Base-by-base conservation (phyloP, 2,113 vertebrate genomes). In the Maylandia zebra region DNA sequence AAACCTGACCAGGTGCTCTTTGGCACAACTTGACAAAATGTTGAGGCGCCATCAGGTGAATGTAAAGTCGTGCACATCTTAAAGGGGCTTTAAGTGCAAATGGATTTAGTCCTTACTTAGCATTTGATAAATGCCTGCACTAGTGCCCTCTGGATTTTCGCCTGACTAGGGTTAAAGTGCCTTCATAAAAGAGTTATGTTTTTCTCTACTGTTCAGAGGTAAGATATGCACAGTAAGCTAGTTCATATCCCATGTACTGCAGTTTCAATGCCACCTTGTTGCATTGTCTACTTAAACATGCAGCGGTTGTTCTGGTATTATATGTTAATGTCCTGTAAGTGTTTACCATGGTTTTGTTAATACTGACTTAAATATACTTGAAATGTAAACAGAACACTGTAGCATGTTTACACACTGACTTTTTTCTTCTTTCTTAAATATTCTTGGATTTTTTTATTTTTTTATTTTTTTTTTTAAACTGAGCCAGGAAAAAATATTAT, bases 121-220 rank as follows among this genome's bases (percentile, higher is more conserved):
- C 84, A 86, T 80, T 89, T 86, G 74, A 76, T 83, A 82, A 88
- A 89, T 66, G 74, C 78, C 30, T 92, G 83, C 83, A 91, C 91
- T 94, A 84, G 86, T 66, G 45, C 83, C 82, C 88, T 91, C 56
- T 86, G 80, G 48, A 80, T 45, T 86, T 53, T 87, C 48, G 16
- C 16, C 56, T 36, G 27, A 86, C 64, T 50, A 8, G 69, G 81
- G 16, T 64, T 90, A 61, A 88, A 38, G 55, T 71, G 59, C 85
- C 66, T 74, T 52, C 24, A 56, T 41, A 41, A 56, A 48, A 24
- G 84, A 38, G 34, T 66, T 66, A n/a, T 22, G 10, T 79, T 88
- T 86, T 85, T 81, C 45, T 86, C 48, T 79, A 57, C 19, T 89
- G 32, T 22, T 32, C 19, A 56, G 64, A 34, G 19, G 36, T 71